Conservation (phyloP, 2,113 vertebrate genomes). For the Aspidoscelis tigris region DNA sequence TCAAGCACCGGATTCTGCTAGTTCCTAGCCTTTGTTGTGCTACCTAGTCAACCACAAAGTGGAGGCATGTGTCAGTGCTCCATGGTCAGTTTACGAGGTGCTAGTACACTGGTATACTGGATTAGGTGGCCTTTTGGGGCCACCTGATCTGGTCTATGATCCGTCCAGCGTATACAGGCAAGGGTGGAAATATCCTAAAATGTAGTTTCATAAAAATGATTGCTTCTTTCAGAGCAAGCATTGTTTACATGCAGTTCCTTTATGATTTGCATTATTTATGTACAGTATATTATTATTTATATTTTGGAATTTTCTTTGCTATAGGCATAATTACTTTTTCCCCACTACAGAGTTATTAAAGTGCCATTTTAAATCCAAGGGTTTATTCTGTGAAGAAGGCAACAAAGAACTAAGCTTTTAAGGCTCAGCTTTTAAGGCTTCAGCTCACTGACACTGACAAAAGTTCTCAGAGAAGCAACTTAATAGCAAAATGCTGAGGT, state of each 20-base stretch:
- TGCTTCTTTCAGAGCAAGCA: no score
- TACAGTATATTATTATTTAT: neutral
- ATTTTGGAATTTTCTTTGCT: neutral
- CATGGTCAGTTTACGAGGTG: no score
- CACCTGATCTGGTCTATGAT: no score
- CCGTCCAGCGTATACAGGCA: no score
- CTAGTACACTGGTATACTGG: no score
- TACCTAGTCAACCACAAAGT: no score
- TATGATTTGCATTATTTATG: no score
- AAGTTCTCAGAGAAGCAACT: neutral
- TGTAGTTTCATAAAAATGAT: neutral
- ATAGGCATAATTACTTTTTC: neutral
- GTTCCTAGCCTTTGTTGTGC: no score
- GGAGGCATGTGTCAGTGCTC: no score
- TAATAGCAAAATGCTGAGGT: neutral
- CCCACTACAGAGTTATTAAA: neutral
- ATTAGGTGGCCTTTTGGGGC: no score
- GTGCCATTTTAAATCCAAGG: slow-evolving; percentile 1
- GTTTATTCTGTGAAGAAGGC: neutral
- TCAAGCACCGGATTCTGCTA: no score
- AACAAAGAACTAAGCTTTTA: neutral
- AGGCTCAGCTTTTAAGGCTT: no score
- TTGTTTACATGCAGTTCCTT: neutral
- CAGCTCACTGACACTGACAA: neutral
- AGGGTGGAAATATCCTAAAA: neutral